Percentiles rank a stretch among this genome's conserved stretches.
Evolutionary conservation across 2,888 invertebrate genomes (phyloP).

Genomic region (Andrena flavipes): DNA sequence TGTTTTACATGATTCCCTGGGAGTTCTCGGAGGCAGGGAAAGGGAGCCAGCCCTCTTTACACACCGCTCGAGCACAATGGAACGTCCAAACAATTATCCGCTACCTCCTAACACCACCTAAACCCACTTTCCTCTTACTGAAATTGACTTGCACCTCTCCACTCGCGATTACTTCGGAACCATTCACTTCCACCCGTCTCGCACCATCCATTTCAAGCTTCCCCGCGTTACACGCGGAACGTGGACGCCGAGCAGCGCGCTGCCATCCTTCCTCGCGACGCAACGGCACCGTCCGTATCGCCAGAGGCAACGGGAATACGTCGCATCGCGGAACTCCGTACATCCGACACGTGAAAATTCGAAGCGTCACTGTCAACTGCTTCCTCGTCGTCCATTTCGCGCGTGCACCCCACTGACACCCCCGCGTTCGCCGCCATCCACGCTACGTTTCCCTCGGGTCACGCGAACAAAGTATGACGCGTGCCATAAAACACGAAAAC

Average conservation of each 20-base stretch:
- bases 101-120: too few species aligned
- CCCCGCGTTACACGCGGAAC: not conserved
- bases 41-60: not conserved
- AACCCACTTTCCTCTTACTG: too few species aligned
- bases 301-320: not conserved
- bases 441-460: not conserved
- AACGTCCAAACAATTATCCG: too few species aligned
- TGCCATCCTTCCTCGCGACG: not conserved
- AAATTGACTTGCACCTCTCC: too few species aligned
- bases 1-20: not conserved
- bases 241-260: not conserved
- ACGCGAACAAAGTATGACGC: not conserved
- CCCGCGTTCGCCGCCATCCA: not conserved
- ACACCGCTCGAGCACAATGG: too few species aligned
- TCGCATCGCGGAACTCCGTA: not conserved
- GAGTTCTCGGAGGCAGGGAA: not conserved
- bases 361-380: not conserved
- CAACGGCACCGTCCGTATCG: not conserved
- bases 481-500: conserved; percentile 22
- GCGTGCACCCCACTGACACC: not conserved
- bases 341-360: not conserved
- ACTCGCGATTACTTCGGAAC: too few species aligned
- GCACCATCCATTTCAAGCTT: not conserved
- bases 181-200: too few species aligned
- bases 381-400: not conserved